Conservation (phyloP, 2,888 invertebrate species). For the Tuberolachnus salignus region DNA sequence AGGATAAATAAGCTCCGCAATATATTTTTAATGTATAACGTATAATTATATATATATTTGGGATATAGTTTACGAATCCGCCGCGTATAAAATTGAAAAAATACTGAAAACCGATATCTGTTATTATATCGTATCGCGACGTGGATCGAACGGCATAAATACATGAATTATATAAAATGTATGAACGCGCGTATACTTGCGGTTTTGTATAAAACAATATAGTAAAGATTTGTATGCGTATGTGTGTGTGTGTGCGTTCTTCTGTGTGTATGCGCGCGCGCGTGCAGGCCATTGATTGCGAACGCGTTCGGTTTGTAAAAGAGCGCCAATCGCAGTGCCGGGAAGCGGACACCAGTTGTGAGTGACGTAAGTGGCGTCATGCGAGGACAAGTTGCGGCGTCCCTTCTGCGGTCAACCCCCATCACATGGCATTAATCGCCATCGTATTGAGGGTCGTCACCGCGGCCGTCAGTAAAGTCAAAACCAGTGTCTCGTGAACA, state of each 20-base stretch:
- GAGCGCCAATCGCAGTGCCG: constrained; percentile 44
- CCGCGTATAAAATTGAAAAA: too few relatives aligned
- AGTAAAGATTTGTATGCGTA: background rate
- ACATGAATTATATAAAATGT: too few relatives aligned
- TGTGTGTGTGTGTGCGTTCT: background rate
- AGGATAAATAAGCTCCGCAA: too few relatives aligned
- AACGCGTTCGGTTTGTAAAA: constrained; percentile 44
- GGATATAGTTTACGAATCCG: too few relatives aligned
- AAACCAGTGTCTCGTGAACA: constrained; percentile 52
- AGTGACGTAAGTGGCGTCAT: constrained; percentile 46
- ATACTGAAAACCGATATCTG: too few relatives aligned
- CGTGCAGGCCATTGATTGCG: constrained; percentile 3
- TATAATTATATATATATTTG: too few relatives aligned
- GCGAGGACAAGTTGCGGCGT: constrained; percentile 53
- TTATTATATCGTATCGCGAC: too few relatives aligned
- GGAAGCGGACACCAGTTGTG: constrained; percentile 52
- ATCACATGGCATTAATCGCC: constrained; percentile 53
- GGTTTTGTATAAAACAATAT: constrained; percentile 7
- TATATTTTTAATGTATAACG: too few relatives aligned
- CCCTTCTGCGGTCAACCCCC: constrained; percentile 55
- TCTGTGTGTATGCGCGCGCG: background rate
- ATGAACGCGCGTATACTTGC: background rate
- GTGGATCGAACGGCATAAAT: too few relatives aligned
- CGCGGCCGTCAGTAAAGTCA: constrained; percentile 32
- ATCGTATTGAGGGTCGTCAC: constrained; percentile 53